Evolutionary conservation across 2,113 vertebrate genomes (phyloP), one percentile per base, ranked within the genome.

Genomic region (Pseudolaguvia tuberculata): DNA sequence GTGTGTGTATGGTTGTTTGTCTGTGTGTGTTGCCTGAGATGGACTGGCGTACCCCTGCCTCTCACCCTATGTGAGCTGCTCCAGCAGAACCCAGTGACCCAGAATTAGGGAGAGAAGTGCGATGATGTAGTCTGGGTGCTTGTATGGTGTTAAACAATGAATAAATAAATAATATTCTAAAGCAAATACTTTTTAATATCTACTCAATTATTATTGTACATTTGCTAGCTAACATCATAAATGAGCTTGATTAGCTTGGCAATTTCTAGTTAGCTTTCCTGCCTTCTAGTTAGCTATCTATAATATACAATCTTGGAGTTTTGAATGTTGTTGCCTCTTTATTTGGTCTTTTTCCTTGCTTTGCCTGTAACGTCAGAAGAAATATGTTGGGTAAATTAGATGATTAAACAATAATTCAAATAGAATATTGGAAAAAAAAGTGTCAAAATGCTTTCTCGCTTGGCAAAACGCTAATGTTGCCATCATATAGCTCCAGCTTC

Each of bases 401-500:
- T n/a, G 3, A 61, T 17, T 20, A 61, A 21, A 63, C 35, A 63
- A 10, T 63, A 42, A 42, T 63, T 11, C n/a, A 42, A 45, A 63
- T 1, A 5, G 17, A 42, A 45, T 63, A 21, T 63, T 42, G 31
- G 20, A 47, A 65, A 21, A 65, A 23, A 65, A 47, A 18, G 14
- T 47, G 62, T 21, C 14, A 25, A 65, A 47, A 47, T 65, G 42
- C 11, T 7, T 65, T 42, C 14, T 5, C 11, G 2, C 3, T 25
- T 65, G n/a, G 21, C 21, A 7, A 47, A 65, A 21, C 7, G 50
- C 14, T 67, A 29, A 29, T 29, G 45, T 29, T 50, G 45, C 45
- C 45, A 66, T 66, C 45, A 20, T 47, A 50, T 47, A 67, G 23
- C 23, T 50, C 45, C 17, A 50, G 17, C 63, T 67, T 67, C 17